Base-by-base conservation (phyloP, 2,888 invertebrate genomes). In the Heliothis peltigera region DNA sequence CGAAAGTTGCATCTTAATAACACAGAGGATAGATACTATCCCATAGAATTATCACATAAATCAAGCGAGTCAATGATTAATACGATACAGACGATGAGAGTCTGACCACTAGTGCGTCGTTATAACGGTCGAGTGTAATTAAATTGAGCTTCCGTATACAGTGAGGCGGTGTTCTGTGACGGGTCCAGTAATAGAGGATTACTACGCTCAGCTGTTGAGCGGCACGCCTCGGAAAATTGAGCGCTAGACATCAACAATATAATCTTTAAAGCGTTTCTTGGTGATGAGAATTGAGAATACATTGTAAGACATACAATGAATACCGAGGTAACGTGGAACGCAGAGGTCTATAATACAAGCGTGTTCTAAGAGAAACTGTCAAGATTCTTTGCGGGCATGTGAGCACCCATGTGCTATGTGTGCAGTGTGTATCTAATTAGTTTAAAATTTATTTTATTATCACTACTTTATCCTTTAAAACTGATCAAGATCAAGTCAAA, bases 91-190 rank as follows among this genome's bases (percentile, higher is more conserved):
- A 84, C 87, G 89, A 91, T 87, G 87, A 88, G 88, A 79, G 77
- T 78, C 83, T 77, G 82, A 84, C 86, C 88, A 85, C 85, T 91
- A 61, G 57, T 64, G 57, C 73, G 87, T 92, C 90, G 89, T 90
- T 92, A 91, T 94, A 94, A 94, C 94, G 93, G 93, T 88, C 81
- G 80, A 83, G 85, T 87, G 89, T 93, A 93, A 94, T 94, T 93
- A 94, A 93, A 92, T 91, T 84, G 88, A 87, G 91, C 93, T 94
- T 94, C 94, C 93, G 93, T 91, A 81, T 87, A 86, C 75, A 68
- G 77, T 70, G 74, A 74, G 63, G 67, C 68, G 69, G 64, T 66
- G 57, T 78, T 66, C 70, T 76, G 61, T 80, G 80, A 82, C 81
- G 80, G 83, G 42, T 65, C 44, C 39, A 46, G 81, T 80, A 78